phyloP scores from a whole-genome alignment of 2,797 vertebrate genomes.

The Anas flavirostris region DNA sequence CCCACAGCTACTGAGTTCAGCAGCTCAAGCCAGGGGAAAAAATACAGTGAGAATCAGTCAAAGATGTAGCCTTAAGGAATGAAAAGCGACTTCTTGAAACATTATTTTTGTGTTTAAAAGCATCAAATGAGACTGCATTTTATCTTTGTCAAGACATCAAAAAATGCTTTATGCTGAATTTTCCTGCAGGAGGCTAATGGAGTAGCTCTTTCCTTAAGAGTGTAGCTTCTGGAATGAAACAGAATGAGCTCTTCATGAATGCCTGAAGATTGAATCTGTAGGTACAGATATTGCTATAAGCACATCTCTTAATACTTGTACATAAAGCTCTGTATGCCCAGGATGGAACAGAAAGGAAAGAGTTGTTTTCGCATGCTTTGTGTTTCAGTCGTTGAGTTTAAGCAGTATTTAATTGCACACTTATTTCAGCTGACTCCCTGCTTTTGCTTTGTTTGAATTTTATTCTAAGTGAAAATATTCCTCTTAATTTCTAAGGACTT shows the following conservation, averaged over 20 bases:
- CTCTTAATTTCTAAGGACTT: background rate
- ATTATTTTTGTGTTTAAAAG: background rate
- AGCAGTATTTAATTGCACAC: background rate
- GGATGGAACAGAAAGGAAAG: background rate
- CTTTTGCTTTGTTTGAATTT: background rate
- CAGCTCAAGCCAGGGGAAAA: background rate
- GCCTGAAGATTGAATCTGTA: background rate
- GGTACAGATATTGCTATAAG: background rate
- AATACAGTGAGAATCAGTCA: background rate
- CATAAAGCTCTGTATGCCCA: background rate
- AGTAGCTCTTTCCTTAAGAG: background rate
- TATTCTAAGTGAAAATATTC: background rate
- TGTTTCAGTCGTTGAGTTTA: background rate
- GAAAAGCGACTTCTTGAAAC: conserved; percentile 21
- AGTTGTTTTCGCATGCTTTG: background rate
- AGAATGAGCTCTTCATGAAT: background rate
- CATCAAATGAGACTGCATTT: background rate
- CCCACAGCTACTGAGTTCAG: background rate
- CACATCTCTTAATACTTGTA: background rate
- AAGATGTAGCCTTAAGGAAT: background rate
- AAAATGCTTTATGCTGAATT: conserved; percentile 17
- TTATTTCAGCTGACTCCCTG: background rate
- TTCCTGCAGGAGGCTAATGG: conserved; percentile 12
- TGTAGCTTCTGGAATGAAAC: background rate
- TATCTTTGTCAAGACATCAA: conserved; percentile 25